These are phyloP conservation scores for Rhingia rostrata DNA, from an alignment of 2,888 invertebrate species.

Conservation along the genomic window DNA sequence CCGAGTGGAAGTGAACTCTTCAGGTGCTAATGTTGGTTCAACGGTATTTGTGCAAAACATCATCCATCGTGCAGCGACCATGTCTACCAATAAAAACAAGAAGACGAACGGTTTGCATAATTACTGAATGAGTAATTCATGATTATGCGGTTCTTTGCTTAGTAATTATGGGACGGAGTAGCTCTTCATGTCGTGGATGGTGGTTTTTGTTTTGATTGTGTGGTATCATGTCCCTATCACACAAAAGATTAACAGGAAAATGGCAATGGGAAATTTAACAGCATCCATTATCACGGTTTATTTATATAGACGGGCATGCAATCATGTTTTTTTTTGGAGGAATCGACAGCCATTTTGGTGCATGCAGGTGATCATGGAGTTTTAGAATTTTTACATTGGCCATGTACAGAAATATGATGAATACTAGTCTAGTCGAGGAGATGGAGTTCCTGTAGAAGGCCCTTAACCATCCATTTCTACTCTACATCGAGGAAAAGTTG, in stretches of 20 bases:
- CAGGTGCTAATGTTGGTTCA: conserved; percentile 64
- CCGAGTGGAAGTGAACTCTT: conserved; percentile 45
- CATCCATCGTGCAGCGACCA: conserved; percentile 15
- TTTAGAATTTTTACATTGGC: too few species aligned
- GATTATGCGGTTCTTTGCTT: conserved; percentile 61
- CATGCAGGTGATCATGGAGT: too few species aligned
- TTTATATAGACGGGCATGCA: not conserved
- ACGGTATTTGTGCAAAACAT: conserved; percentile 69
- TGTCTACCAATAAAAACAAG: conserved; percentile 30
- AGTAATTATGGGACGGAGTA: conserved; percentile 63
- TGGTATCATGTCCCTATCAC: conserved; percentile 23
- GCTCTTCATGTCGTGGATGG: conserved; percentile 39
- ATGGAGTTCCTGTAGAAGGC: too few species aligned
- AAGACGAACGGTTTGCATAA: conserved; percentile 61
- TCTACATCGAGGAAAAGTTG: too few species aligned
- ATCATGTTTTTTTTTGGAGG: too few species aligned
- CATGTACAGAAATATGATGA: too few species aligned
- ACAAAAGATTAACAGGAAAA: conserved; percentile 28
- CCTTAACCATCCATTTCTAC: too few species aligned
- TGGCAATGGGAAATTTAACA: not conserved
- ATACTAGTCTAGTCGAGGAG: too few species aligned
- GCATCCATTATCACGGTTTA: not conserved
- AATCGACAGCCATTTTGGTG: too few species aligned
- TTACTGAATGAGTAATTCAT: conserved; percentile 66
- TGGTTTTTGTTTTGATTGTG: conserved; percentile 20